Evolutionary conservation across 2,888 invertebrate species (phyloP), one percentile per base, ranked within the genome.

Genomic region (Operophtera brumata): DNA sequence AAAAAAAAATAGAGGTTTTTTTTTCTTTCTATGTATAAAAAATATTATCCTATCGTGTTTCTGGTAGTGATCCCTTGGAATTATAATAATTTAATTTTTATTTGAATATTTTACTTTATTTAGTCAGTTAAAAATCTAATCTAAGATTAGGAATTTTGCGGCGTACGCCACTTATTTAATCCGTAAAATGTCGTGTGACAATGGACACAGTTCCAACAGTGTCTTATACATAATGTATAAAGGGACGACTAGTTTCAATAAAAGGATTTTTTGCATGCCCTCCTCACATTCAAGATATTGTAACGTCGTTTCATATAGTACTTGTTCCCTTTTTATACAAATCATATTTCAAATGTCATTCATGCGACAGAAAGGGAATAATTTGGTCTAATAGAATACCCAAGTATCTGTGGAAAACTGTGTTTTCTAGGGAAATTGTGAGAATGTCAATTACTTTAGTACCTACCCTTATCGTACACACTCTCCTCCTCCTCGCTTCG

Each of bases 191-290:
- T 46, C 78, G 73, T 59, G 32, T 13, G 39, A 62, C 64, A 82
- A 77, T 73, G 85, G 76, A 70, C 40, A 78, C 71, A 47, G 12
- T 12, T 37, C 55, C 62, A 7, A 26, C 11, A 73, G 73, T 68
- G 69, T 69, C 82, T 86, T 79, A 86, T 89, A 84, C 89, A 89
- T 89, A 82, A 89, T 89, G 86, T 82, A 88, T 86, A 83, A 78
- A 80, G 78, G 76, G 74, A 76, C 72, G 75, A 72, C 82, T 86
- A 86, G 86, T 87, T 88, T 86, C 87, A 88, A 88, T 89, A 88
- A 88, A 86, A 86, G 81, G 80, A 86, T 88, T 89, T 87, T 86
- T 89, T 84, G 80, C 80, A 81, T 82, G 73, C 79, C 70, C 70
- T 64, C 70, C 70, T 65, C 69, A 71, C 76, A 73, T 75, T 70